A percentile compares a stretch with the other conserved stretches of the same genome.
These are phyloP conservation scores for Sarcophaga peregrina DNA, from an alignment of 1,140 invertebrate genomes.

Conservation along the genomic window DNA sequence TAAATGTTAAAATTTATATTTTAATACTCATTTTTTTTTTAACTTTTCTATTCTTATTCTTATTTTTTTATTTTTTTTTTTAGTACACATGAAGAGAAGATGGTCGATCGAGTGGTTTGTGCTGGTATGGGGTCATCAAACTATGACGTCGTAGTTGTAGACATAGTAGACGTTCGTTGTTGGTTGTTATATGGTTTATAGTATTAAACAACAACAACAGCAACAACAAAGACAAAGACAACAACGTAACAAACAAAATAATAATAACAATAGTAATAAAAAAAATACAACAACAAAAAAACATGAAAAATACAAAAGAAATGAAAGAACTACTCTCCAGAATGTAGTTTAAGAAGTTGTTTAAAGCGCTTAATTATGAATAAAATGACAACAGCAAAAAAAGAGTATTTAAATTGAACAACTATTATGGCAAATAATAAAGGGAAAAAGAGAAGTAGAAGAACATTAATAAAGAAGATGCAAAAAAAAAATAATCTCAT, in stretches of 20 bases:
- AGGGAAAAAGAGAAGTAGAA: background rate
- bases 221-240: background rate
- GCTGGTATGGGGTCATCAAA: constrained; percentile 23
- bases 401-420: background rate
- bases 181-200: constrained; percentile 3
- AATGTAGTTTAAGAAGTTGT: constrained; percentile 21
- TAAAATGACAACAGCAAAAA: background rate
- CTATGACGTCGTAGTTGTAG: constrained; percentile 18
- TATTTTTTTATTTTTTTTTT: no score
- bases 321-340: background rate
- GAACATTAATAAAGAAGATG: background rate
- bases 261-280: no score
- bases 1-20: no score
- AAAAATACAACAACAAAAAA: no score
- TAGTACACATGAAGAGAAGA: no score
- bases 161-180: background rate
- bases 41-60: no score
- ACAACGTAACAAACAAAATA: no score
- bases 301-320: background rate
- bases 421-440: constrained; percentile 20
- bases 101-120: no score
- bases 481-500: background rate
- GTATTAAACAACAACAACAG: constrained; percentile 9
- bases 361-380: constrained; percentile 13
- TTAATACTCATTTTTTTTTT: no score